Evolutionary conservation across 2,113 vertebrate species (phyloP), one percentile per base, ranked within the genome.

Genomic region (Hypomesus transpacificus): DNA sequence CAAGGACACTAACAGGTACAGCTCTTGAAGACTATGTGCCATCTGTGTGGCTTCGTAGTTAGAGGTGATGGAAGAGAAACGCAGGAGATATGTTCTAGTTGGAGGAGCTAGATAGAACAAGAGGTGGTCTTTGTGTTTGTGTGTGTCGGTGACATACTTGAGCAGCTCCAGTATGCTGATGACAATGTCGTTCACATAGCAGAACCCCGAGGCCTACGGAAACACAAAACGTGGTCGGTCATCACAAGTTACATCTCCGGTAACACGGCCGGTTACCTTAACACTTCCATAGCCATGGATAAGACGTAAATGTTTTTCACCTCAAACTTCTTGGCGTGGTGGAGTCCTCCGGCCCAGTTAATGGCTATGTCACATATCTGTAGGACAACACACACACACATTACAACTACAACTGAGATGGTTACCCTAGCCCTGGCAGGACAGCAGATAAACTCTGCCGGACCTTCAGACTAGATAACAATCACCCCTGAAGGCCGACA

Each of bases 281-380:
- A 26, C 24, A 26, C 24, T 26, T 26, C 24, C 2, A 26, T 26
- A 56, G 54, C n/a, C 16, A 56, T 56, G 39, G 6, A 46, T 46
- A 13, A 46, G 13, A 46, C 1, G 7, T 8, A 26, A 6, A 63
- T 20, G 17, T 72, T 22, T 16, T 81, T 64, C 84, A 99, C 97
- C 95, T 99, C 97, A 90, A 99, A 99, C 60, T 99, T 99, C 75
- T 99, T 99, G 57, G 97, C 97, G 2, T 99, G 97, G 81, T 99
- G 97, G 56, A 99, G 90, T 18, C 97, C 97, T 76, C 97, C 97
- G 17, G 97, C 96, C 97, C 97, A 99, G 88, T 99, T 99, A 77
- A 99, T 98, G 66, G 97, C 95, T 73, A 99, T 98, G 81, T 99
- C 97, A 87, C 97, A 99, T 79, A 98, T 97, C 97, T 99, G 74